A percentile compares a stretch with the other conserved stretches of the same genome.
Evolutionary conservation across 2,888 invertebrate species (phyloP).

Genomic region (Eupithecia inturbata): DNA sequence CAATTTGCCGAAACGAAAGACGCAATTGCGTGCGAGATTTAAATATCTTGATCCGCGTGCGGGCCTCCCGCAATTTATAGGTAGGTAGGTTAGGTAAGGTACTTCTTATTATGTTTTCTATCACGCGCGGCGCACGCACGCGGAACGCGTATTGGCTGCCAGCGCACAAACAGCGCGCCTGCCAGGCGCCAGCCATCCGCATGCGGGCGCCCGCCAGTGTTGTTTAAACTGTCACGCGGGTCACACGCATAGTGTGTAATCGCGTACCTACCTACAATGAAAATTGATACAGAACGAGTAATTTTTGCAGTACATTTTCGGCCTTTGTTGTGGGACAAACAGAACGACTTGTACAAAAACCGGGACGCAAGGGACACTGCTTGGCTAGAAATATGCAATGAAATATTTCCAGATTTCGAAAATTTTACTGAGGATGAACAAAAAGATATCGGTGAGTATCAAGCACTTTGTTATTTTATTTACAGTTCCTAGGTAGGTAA

Average conservation of each 20-base stretch:
- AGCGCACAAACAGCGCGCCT: no score
- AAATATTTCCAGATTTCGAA: background rate
- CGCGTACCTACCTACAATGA: no score
- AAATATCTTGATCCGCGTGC: no score
- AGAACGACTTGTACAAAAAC: background rate
- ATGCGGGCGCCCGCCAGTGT: background rate
- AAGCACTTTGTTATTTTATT: no score
- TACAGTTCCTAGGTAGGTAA: no score
- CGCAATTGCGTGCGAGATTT: no score
- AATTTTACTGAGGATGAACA: background rate
- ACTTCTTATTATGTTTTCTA: no score
- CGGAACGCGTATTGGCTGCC: background rate
- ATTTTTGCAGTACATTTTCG: background rate
- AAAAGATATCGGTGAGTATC: background rate
- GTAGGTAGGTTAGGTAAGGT: no score
- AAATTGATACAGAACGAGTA: background rate
- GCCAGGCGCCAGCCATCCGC: background rate
- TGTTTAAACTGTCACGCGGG: background rate
- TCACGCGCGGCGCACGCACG: background rate
- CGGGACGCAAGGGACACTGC: background rate
- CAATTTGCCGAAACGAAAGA: no score
- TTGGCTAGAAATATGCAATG: background rate
- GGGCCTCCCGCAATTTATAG: no score
- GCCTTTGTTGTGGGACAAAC: constrained; percentile 3
- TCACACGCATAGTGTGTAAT: background rate